phyloP scores from a whole-genome alignment of 1,140 invertebrate genomes.

The Drosophila elegans region DNA sequence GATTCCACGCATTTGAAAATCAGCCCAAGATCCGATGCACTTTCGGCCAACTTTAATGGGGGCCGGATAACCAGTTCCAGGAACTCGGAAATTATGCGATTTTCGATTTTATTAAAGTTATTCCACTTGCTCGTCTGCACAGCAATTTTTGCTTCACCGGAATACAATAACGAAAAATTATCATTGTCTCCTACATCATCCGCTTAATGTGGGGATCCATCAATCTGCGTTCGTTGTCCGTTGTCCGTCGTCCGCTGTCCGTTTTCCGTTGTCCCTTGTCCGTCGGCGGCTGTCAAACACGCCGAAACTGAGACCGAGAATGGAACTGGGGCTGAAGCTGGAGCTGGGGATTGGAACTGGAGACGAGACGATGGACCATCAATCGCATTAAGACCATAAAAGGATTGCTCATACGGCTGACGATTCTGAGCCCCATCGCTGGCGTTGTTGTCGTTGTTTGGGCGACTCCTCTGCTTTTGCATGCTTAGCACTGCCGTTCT shows the following conservation, averaged over 20 bases:
- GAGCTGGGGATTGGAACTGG: constrained; percentile 15
- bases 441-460: constrained; percentile 39
- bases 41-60: constrained; percentile 60
- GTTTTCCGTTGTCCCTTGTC: constrained; percentile 27
- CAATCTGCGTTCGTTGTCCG: constrained; percentile 75
- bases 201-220: constrained; percentile 80
- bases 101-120: constrained; percentile 65
- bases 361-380: constrained; percentile 67
- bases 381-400: constrained; percentile 84
- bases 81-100: constrained; percentile 74
- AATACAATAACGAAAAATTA: constrained; percentile 79
- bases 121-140: constrained; percentile 37
- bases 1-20: constrained; percentile 45
- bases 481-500: constrained; percentile 50
- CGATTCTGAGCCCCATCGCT: constrained; percentile 48
- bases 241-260: constrained; percentile 20
- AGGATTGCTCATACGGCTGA: constrained; percentile 79
- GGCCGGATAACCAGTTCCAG: constrained; percentile 51
- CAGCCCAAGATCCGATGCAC: constrained; percentile 32
- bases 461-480: constrained; percentile 46
- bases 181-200: constrained; percentile 80
- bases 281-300: constrained; percentile 55
- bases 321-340: constrained; percentile 3
- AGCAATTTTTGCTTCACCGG: constrained; percentile 45
- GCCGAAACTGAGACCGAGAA: constrained; percentile 34